Evolutionary conservation across 2,888 invertebrate species (phyloP).

Genomic region (Acanthosepion esculentum): DNA sequence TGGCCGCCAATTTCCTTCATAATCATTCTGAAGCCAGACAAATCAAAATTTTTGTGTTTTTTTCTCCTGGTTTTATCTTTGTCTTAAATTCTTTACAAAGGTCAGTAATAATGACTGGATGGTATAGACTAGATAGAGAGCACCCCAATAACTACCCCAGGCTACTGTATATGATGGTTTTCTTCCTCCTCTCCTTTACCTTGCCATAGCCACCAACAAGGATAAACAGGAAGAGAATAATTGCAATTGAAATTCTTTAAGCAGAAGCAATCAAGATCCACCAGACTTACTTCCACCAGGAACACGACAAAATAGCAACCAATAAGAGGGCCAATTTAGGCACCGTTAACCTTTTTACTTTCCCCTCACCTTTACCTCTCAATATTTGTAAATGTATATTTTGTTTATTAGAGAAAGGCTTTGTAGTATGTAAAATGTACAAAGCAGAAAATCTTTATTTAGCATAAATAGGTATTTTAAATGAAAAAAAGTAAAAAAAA

Average conservation of each 20-base stretch:
- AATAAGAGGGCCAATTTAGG: not conserved
- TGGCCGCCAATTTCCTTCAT: not conserved
- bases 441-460: too few relatives aligned
- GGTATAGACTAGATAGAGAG: not conserved
- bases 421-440: not conserved
- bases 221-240: slow-evolving; percentile 16
- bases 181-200: not conserved
- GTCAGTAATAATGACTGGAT: slow-evolving; percentile 40
- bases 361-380: not conserved
- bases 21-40: not conserved
- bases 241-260: not conserved
- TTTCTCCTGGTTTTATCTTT: too few relatives aligned
- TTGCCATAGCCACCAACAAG: not conserved
- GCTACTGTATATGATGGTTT: not conserved
- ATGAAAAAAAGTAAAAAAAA: too few relatives aligned
- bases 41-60: not conserved
- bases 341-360: not conserved
- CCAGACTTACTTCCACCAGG: not conserved
- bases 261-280: not conserved
- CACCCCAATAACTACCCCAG: not conserved
- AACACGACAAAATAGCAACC: not conserved
- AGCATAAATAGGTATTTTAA: too few relatives aligned
- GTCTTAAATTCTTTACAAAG: not conserved
- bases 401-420: not conserved
- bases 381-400: not conserved